Base-by-base conservation (phyloP, 2,888 invertebrate genomes). In the Xanthia togata region DNA sequence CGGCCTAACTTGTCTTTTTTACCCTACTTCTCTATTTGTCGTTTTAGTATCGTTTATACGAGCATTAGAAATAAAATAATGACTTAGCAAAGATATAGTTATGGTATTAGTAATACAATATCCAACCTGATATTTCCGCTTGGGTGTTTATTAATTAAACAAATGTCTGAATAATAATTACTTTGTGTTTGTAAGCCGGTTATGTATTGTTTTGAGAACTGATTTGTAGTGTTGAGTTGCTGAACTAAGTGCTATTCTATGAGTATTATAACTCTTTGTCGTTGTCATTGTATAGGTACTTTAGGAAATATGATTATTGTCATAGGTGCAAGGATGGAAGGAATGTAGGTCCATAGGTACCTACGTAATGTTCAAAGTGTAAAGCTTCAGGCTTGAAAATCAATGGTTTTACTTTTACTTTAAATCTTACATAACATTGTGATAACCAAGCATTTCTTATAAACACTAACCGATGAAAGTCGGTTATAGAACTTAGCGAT, bases 101-200 rank as follows among this genome's bases (percentile, higher is more conserved):
- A 41, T 38, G 20, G 14, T 35, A 44, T 69, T 59, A 67, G 63
- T 63, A 68, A 82, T 20, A 82, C 44, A 65, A 64, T 60, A 77
- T n/a, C 11, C n/a, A 82, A 82, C 20, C 9, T n/a, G 64, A 81
- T 82, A 81, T 73, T 82, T 81, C 78, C 81, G 83, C 12, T 23
- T 5, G 2, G 2, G 6, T 82, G 62, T 67, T 55, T 80, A 64
- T 55, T 57, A 20, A 5, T 0, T 17, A 70, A 44, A 64, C 41
- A 60, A 35, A 72, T 79, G 35, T 63, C 38, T 63, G 47, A n/a
- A 70, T 57, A 41, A 20, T 69, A 55, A 79, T 60, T 53, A 44
- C 44, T 82, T 63, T 70, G 73, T 77, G 35, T 41, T n/a, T n/a
- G n/a, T n/a, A n/a, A 55, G 55, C 50, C 17, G 6, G 57, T 35